Conservation (phyloP, 2,113 vertebrate genomes). For the Eretmochelys imbricata region DNA sequence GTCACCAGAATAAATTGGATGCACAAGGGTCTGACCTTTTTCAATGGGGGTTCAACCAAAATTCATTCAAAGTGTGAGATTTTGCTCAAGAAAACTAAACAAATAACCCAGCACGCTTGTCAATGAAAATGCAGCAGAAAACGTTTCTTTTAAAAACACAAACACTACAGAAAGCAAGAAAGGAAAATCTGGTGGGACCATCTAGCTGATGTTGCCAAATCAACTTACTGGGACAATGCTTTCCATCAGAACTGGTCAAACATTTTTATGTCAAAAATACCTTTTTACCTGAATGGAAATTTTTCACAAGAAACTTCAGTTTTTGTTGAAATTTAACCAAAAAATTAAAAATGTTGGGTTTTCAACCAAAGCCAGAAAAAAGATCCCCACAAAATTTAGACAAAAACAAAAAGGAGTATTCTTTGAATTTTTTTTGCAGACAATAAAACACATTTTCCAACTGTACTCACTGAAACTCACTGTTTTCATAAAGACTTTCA, state of each 20-base stretch:
- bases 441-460: too few species aligned
- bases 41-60: neutral
- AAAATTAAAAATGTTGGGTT: neutral
- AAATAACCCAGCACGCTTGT: neutral
- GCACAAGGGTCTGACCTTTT: neutral
- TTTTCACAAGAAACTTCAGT: neutral
- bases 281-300: neutral
- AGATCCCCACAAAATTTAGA: neutral
- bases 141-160: neutral
- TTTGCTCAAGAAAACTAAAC: neutral
- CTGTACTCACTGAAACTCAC: too few species aligned
- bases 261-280: neutral
- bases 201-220: neutral
- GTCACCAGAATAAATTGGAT: neutral
- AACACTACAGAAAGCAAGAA: neutral
- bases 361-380: neutral
- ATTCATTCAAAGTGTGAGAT: neutral
- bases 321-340: neutral
- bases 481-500: too few species aligned
- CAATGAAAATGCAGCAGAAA: neutral
- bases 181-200: neutral
- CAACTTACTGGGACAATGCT: neutral
- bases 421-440: too few species aligned
- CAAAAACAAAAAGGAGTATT: too few species aligned
- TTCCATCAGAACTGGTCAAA: neutral